A percentile compares a stretch with the other conserved stretches of the same genome.
phyloP scores from a whole-genome alignment of 2,113 vertebrate genomes.

The Progne subis region DNA sequence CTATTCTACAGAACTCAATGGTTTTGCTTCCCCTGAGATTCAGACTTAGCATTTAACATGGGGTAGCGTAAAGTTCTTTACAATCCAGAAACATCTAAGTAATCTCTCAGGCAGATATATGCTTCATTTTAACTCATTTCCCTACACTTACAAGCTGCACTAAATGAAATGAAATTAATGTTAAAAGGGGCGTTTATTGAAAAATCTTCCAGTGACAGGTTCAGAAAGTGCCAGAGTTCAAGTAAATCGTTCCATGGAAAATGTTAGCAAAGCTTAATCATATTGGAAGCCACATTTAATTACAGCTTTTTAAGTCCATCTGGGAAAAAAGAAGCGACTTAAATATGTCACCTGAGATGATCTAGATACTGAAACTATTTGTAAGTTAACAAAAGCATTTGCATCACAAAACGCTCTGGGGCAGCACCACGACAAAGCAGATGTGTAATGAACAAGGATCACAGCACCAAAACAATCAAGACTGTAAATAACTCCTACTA shows the following conservation, averaged over 20 bases:
- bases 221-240: slow-evolving; percentile 69
- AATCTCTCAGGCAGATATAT: not conserved
- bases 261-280: slow-evolving; percentile 72
- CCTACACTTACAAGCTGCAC: slow-evolving; percentile 2
- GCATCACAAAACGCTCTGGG: slow-evolving; percentile 62
- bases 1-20: not conserved
- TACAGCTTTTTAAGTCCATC: slow-evolving; percentile 73
- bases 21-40: not conserved
- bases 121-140: slow-evolving; percentile 28
- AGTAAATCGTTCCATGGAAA: slow-evolving; percentile 59
- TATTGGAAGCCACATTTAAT: slow-evolving; percentile 75
- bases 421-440: slow-evolving; percentile 58
- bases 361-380: slow-evolving; percentile 69
- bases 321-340: slow-evolving; percentile 73
- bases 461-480: slow-evolving; percentile 69
- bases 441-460: slow-evolving; percentile 68
- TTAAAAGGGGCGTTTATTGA: slow-evolving; percentile 43
- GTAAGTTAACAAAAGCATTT: slow-evolving; percentile 70
- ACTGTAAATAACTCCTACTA: slow-evolving; percentile 66
- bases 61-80: not conserved
- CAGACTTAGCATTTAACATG: not conserved
- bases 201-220: slow-evolving; percentile 40
- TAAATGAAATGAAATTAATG: slow-evolving; percentile 35
- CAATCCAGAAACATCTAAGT: not conserved
- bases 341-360: slow-evolving; percentile 73